These are phyloP conservation scores for Felis chaus DNA, from an alignment of 2,113 vertebrate genomes.

Conservation along the genomic window DNA sequence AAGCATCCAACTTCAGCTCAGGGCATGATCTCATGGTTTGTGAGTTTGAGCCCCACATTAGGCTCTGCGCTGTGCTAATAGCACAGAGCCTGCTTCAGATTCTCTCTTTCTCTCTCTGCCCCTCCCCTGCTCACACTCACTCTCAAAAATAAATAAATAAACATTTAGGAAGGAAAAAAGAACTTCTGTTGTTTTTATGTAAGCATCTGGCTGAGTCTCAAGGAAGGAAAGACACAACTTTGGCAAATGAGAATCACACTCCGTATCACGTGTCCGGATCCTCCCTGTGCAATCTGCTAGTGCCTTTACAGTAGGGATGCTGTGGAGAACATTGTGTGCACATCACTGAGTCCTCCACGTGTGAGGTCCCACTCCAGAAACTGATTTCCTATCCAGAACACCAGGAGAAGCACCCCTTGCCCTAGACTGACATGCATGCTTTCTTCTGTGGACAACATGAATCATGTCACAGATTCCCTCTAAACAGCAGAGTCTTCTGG, in stretches of 20 bases:
- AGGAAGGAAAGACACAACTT: conserved; percentile 11
- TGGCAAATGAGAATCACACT: background rate
- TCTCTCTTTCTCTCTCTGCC: no score
- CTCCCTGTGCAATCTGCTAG: background rate
- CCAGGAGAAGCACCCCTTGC: background rate
- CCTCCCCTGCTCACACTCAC: no score
- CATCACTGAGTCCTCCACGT: accelerated
- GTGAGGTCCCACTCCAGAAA: background rate
- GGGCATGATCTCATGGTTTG: no score
- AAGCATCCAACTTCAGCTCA: no score
- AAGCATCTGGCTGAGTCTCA: conserved; percentile 9
- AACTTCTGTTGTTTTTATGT: background rate
- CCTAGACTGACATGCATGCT: background rate
- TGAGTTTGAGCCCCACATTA: no score
- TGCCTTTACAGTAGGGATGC: no score
- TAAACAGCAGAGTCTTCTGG: background rate
- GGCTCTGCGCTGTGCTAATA: no score
- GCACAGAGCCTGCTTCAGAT: no score
- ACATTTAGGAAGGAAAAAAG: no score
- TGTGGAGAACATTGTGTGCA: background rate
- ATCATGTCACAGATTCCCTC: background rate
- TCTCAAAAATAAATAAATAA: no score
- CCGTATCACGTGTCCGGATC: background rate
- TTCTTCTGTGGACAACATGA: background rate
- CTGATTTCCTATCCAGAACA: background rate